phyloP scores from a whole-genome alignment of 2,113 vertebrate species.

The Gorsachius goisagi region DNA sequence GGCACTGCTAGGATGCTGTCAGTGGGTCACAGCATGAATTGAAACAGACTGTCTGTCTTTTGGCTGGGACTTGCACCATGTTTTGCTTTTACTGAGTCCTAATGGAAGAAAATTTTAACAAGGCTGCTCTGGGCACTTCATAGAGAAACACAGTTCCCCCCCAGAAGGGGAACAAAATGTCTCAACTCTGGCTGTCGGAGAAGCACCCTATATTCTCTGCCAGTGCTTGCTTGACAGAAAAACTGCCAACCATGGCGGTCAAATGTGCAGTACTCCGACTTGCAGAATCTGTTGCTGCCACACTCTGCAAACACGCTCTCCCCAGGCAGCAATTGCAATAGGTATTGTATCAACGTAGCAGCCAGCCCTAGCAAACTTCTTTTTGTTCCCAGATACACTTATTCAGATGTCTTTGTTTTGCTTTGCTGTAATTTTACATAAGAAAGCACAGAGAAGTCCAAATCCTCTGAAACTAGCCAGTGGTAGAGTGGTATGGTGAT shows the following conservation, averaged over 20 bases:
- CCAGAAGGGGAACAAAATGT: background rate
- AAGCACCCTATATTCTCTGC: background rate
- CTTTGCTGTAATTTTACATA: background rate
- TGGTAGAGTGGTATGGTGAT: background rate
- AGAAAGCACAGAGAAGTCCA: background rate
- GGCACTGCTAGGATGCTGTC: background rate
- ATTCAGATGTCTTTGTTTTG: background rate
- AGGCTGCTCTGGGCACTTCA: background rate
- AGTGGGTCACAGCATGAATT: background rate
- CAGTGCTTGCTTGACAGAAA: background rate
- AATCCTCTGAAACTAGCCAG: background rate
- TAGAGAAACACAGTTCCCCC: accelerated
- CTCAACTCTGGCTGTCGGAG: background rate
- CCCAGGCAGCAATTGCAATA: background rate
- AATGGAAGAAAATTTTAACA: background rate
- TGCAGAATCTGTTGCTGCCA: background rate
- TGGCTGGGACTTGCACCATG: background rate
- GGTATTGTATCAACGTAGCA: background rate
- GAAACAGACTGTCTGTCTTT: background rate
- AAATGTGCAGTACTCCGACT: background rate
- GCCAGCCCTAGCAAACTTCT: background rate
- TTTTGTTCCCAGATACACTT: background rate
- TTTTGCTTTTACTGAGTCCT: background rate
- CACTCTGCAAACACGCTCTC: background rate
- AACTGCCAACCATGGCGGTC: background rate